Conservation (phyloP, 1,140 invertebrate genomes). For the Eulimnadia texana region DNA sequence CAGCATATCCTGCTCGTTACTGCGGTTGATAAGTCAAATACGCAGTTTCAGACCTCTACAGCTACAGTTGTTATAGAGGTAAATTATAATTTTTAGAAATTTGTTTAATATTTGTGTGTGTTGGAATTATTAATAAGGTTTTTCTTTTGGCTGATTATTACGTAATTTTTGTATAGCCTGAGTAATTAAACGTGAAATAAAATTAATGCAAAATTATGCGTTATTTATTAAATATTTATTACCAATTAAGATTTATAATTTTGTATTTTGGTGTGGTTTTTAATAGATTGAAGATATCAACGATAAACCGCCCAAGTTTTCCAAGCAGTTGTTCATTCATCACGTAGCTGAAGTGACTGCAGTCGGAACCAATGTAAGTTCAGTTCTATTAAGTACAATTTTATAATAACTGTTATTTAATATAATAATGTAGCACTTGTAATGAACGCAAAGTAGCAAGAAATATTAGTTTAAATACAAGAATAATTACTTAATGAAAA, state of each 20-base stretch:
- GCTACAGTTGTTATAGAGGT: slow-evolving; percentile 49
- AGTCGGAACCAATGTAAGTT: slow-evolving; percentile 34
- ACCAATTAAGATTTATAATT: not conserved
- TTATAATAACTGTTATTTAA: not conserved
- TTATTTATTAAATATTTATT: no score
- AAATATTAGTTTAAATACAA: no score
- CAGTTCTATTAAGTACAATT: not conserved
- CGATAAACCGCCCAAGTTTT: slow-evolving; percentile 63
- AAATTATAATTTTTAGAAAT: not conserved
- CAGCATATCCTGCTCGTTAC: slow-evolving; percentile 55
- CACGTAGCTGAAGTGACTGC: slow-evolving; percentile 54
- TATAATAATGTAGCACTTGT: no score
- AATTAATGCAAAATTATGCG: no score
- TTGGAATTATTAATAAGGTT: no score
- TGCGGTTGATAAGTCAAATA: slow-evolving; percentile 51
- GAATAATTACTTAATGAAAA: no score
- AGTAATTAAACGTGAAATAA: no score
- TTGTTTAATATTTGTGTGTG: not conserved
- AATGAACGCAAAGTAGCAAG: no score
- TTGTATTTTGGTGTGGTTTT: not conserved
- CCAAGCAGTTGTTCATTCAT: slow-evolving; percentile 41
- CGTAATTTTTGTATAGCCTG: no score
- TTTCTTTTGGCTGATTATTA: no score
- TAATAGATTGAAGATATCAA: slow-evolving; percentile 54
- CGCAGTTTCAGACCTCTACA: slow-evolving; percentile 52